A percentile compares a stretch with the other conserved stretches of the same genome.
Conservation (phyloP, 2,113 vertebrate genomes). For the Ceratotherium simum region DNA sequence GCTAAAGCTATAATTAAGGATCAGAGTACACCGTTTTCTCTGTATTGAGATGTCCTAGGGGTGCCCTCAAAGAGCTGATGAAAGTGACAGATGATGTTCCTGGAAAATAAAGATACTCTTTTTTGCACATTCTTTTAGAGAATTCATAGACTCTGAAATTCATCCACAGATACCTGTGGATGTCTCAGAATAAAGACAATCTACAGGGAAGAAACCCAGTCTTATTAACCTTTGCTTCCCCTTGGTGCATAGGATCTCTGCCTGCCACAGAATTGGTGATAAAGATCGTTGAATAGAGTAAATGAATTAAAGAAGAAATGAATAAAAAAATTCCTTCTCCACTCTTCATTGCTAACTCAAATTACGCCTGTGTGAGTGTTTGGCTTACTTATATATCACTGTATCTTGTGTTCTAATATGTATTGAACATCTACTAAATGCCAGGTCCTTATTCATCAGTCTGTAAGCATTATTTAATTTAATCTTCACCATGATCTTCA, state of each 20-base stretch:
- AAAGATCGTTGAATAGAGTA: not conserved
- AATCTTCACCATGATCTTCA: not conserved
- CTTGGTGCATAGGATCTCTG: not conserved
- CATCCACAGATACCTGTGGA: not conserved
- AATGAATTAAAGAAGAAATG: not conserved
- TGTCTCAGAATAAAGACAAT: not conserved
- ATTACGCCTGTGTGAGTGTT: not conserved
- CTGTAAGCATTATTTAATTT: not conserved
- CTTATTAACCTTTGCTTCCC: not conserved
- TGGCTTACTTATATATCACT: not conserved
- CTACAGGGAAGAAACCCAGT: not conserved
- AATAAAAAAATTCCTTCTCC: not conserved
- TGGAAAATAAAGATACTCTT: not conserved
- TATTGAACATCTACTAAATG: not conserved
- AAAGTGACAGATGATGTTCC: not conserved
- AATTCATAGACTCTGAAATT: not conserved
- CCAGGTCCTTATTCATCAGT: not conserved
- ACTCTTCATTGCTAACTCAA: not conserved
- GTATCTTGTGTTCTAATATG: not conserved
- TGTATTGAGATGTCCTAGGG: not conserved
- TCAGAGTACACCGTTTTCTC: not conserved
- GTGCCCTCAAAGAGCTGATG: not conserved
- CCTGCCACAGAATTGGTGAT: not conserved
- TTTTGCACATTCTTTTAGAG: not conserved
- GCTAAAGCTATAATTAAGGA: not conserved